These are phyloP conservation scores for Mormyrus proboscirostris DNA, from an alignment of 2,797 vertebrate genomes.

Conservation along the genomic window DNA sequence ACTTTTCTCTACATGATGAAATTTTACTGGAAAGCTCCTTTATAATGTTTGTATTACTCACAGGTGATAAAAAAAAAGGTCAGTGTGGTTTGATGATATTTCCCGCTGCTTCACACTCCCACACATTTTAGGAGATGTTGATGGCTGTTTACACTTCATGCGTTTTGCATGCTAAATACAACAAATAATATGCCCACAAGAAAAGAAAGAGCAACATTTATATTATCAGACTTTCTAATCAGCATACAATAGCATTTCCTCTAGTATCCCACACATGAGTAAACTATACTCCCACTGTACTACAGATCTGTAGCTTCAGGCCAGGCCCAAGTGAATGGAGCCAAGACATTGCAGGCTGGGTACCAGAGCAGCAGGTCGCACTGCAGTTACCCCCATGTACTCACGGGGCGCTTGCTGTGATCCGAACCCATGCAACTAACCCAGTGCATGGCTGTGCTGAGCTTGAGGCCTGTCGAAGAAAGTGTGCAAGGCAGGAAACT, in stretches of 20 bases:
- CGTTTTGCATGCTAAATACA: background rate
- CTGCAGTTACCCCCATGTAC: background rate
- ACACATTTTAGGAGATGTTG: background rate
- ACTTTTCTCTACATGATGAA: background rate
- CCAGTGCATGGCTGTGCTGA: background rate
- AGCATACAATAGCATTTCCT: background rate
- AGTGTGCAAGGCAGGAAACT: background rate
- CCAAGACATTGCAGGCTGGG: background rate
- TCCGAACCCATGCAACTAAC: background rate
- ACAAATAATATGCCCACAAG: background rate
- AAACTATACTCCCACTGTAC: background rate
- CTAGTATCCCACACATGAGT: background rate
- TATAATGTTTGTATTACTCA: constrained; percentile 7
- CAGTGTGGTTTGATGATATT: background rate
- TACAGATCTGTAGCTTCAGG: background rate
- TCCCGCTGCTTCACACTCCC: background rate
- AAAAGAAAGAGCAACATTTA: background rate
- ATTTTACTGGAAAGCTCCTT: background rate
- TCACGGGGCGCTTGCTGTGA: background rate
- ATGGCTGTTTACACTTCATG: background rate
- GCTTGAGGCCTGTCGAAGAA: background rate
- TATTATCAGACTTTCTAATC: background rate
- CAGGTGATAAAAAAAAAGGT: background rate
- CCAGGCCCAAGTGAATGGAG: background rate
- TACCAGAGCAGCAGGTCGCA: background rate